Percentiles rank a stretch among this genome's conserved stretches.
Conservation (phyloP, 2,113 vertebrate species). For the Grammomys surdaster region DNA sequence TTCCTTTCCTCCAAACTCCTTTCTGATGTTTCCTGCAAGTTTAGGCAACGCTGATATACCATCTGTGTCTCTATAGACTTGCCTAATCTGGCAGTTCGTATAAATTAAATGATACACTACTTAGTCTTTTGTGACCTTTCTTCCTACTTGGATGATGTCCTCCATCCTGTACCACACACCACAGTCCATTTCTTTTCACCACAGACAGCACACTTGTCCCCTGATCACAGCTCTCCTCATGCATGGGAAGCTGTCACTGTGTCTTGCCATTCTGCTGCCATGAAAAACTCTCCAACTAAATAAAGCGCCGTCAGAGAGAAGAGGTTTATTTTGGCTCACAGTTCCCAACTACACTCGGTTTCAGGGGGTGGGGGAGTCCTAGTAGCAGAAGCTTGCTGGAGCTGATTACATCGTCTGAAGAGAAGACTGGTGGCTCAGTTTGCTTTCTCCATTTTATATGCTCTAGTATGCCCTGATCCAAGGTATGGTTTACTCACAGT, state of each 20-base stretch:
- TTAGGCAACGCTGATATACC: neutral
- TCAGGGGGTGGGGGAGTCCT: no score
- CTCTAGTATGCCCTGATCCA: no score
- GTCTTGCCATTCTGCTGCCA: neutral
- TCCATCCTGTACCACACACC: neutral
- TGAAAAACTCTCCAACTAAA: neutral
- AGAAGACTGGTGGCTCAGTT: no score
- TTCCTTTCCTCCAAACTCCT: neutral
- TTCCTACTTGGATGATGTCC: neutral
- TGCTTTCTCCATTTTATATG: neutral
- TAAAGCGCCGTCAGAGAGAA: neutral
- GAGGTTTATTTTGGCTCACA: neutral
- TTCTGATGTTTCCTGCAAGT: rapidly evolving
- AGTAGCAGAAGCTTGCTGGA: neutral
- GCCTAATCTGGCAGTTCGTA: neutral
- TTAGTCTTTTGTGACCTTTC: neutral
- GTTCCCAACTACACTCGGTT: neutral
- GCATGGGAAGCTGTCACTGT: neutral
- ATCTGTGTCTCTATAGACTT: neutral
- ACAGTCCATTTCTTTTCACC: neutral
- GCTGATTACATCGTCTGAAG: neutral
- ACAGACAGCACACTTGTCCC: neutral
- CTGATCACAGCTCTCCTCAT: neutral
- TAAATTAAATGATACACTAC: neutral
- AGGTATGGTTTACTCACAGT: neutral